Percentiles rank a stretch among this genome's conserved stretches.
phyloP scores from a whole-genome alignment of 2,797 vertebrate genomes.

The Falco biarmicus region DNA sequence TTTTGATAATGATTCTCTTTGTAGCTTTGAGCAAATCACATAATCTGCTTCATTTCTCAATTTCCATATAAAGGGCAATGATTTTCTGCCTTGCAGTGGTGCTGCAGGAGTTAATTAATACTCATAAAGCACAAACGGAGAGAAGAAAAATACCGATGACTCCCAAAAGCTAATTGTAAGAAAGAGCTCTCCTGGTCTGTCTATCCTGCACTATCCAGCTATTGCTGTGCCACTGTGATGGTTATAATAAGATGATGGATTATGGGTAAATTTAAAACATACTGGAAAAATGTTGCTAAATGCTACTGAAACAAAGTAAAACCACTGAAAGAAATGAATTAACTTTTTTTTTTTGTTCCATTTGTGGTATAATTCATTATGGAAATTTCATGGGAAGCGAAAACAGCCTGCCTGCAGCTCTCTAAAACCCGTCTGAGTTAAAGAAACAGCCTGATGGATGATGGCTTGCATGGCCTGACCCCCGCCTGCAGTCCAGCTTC shows the following conservation, averaged over 20 bases:
- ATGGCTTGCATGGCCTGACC: not conserved
- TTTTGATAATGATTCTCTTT: not conserved
- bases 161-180: not conserved
- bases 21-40: not conserved
- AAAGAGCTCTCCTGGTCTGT: not conserved
- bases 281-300: not conserved
- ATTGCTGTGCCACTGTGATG: not conserved
- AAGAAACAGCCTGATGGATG: not conserved
- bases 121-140: not conserved
- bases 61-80: not conserved
- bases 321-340: not conserved
- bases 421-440: not conserved
- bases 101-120: not conserved
- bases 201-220: not conserved
- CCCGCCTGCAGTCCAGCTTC: not conserved
- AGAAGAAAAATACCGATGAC: not conserved
- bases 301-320: not conserved
- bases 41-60: not conserved
- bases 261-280: not conserved
- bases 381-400: not conserved
- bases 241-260: not conserved
- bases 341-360: not conserved
- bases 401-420: not conserved
- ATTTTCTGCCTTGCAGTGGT: not conserved
- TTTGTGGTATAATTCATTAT: not conserved